Conservation (phyloP, 2,888 invertebrate species). For the Meiosimyza platycephala region DNA sequence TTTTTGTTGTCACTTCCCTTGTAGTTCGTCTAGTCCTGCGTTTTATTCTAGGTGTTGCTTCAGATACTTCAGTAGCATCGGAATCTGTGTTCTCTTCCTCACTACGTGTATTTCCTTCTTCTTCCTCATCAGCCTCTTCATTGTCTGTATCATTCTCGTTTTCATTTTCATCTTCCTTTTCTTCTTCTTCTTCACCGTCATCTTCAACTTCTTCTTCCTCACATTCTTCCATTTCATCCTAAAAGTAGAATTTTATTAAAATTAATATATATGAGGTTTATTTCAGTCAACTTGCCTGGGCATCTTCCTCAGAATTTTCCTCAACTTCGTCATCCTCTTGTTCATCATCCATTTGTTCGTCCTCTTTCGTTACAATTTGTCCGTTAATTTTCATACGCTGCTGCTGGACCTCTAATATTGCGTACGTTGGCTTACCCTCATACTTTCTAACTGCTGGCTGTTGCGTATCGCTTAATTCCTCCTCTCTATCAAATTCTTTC, state of each 20-base stretch:
- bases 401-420: slow-evolving; percentile 64
- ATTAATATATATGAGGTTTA: not conserved
- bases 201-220: slow-evolving; percentile 38
- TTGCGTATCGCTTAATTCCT: slow-evolving; percentile 55
- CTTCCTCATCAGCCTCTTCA: slow-evolving; percentile 34
- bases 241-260: slow-evolving; percentile 5
- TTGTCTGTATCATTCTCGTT: slow-evolving; percentile 38
- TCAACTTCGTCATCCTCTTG: slow-evolving; percentile 44
- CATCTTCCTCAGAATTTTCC: slow-evolving; percentile 32
- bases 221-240: slow-evolving; percentile 29
- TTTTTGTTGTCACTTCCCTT: slow-evolving; percentile 27
- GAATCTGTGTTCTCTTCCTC: slow-evolving; percentile 39
- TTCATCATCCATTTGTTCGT: slow-evolving; percentile 30
- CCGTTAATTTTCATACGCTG: slow-evolving; percentile 61
- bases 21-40: slow-evolving; percentile 34
- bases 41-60: slow-evolving; percentile 30
- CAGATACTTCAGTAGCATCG: slow-evolving; percentile 44
- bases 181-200: slow-evolving; percentile 20
- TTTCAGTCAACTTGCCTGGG: slow-evolving; percentile 23
- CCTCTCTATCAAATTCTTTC: slow-evolving; percentile 66
- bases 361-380: slow-evolving; percentile 49
- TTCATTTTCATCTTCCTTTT: slow-evolving; percentile 30
- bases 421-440: slow-evolving; percentile 65
- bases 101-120: not conserved
- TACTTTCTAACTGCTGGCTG: slow-evolving; percentile 59